Percentiles rank a stretch among this genome's conserved stretches.
These are phyloP conservation scores for Lagopus leucura DNA, from an alignment of 2,113 vertebrate genomes.

Conservation along the genomic window DNA sequence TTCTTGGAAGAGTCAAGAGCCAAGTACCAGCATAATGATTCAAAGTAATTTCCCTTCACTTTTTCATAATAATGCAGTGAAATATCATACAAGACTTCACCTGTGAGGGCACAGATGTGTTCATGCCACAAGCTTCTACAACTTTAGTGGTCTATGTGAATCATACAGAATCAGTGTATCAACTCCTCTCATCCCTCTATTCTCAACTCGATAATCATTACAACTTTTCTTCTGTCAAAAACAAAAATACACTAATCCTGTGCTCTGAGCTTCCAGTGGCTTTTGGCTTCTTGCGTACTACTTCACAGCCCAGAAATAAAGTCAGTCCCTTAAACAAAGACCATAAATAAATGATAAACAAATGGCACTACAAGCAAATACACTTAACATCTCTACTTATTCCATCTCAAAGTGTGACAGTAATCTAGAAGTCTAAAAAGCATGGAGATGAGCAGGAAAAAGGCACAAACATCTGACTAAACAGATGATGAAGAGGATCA, in stretches of 20 bases:
- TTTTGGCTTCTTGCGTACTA: neutral
- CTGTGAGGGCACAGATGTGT: neutral
- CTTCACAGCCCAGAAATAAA: neutral
- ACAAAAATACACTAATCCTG: neutral
- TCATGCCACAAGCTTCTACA: neutral
- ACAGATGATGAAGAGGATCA: constrained; percentile 33
- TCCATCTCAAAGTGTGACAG: neutral
- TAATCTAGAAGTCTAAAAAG: neutral
- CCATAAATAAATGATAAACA: neutral
- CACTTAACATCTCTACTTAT: neutral
- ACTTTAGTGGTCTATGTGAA: neutral
- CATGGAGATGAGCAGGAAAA: neutral
- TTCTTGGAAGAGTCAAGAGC: neutral
- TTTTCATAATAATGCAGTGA: neutral
- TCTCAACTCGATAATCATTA: neutral
- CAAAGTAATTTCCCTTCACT: neutral
- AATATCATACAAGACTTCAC: neutral
- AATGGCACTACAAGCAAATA: neutral
- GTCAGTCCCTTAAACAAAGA: neutral
- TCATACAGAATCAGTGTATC: neutral
- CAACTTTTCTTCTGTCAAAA: neutral
- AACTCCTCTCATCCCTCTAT: neutral
- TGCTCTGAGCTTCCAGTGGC: neutral
- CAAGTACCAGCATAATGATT: neutral
- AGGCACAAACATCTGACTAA: constrained; percentile 35